Conservation (phyloP, 2,113 vertebrate genomes). For the Pseudorectes ferrugineus region DNA sequence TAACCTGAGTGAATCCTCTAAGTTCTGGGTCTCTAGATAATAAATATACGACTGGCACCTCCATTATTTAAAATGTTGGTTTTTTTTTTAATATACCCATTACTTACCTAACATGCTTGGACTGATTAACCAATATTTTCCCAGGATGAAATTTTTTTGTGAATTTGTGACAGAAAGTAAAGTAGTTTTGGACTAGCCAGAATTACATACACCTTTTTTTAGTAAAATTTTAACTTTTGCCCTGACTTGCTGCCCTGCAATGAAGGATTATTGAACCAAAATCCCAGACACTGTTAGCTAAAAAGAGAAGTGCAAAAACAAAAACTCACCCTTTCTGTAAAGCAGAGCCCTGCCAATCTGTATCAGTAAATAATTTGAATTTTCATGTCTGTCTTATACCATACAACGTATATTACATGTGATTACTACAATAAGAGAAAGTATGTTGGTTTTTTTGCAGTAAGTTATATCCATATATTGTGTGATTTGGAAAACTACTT, state of each 20-base stretch:
- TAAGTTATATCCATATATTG: background rate
- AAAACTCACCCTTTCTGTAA: background rate
- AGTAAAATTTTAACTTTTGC: background rate
- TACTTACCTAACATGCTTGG: background rate
- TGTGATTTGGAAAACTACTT: background rate
- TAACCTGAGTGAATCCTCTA: background rate
- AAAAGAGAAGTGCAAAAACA: background rate
- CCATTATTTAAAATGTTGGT: background rate
- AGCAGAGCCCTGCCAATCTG: background rate
- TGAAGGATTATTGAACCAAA: background rate
- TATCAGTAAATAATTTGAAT: background rate
- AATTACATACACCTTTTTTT: background rate
- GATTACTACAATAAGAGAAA: background rate
- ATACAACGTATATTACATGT: background rate
- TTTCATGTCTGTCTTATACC: background rate
- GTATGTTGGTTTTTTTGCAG: background rate
- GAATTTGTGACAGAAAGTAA: background rate
- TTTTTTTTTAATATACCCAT: background rate
- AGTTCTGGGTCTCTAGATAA: background rate
- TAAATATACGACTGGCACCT: background rate
- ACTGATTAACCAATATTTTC: background rate
- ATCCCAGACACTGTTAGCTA: background rate
- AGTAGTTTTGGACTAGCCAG: background rate
- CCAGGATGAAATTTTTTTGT: background rate
- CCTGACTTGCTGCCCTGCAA: background rate